phyloP scores from a whole-genome alignment of 1,140 invertebrate species.

The Zaprionus gabonicus region DNA sequence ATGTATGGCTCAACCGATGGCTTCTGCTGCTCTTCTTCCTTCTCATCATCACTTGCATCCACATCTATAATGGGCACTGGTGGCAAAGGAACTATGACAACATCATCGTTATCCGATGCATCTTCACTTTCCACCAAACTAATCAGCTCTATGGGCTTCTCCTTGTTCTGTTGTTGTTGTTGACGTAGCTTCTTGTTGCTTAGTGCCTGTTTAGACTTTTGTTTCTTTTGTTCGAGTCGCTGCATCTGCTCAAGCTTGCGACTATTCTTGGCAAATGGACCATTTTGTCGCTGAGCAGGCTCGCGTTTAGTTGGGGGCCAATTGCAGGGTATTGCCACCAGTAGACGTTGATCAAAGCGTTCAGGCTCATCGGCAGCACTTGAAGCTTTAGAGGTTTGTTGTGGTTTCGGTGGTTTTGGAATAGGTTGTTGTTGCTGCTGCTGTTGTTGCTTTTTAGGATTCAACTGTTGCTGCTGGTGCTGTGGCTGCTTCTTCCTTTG shows the following conservation, averaged over 20 bases:
- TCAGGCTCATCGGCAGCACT: constrained; percentile 55
- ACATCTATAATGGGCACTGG: constrained; percentile 68
- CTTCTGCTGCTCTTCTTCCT: background rate
- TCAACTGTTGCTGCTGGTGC: constrained; percentile 32
- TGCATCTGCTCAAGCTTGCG: constrained; percentile 68
- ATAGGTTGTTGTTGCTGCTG: constrained; percentile 7
- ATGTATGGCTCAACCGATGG: constrained; percentile 26
- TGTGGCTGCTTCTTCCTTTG: constrained; percentile 23
- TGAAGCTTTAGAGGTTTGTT: constrained; percentile 26
- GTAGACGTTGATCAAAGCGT: constrained; percentile 62
- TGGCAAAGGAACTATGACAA: constrained; percentile 65
- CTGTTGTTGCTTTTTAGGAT: constrained; percentile 4
- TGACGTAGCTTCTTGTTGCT: constrained; percentile 53
- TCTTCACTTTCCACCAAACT: constrained; percentile 51
- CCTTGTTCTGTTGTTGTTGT: constrained; percentile 1
- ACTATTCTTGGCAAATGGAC: constrained; percentile 63
- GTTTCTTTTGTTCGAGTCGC: constrained; percentile 59
- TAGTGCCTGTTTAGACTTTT: constrained; percentile 67
- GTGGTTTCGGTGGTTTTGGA: constrained; percentile 31
- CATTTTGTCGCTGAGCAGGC: constrained; percentile 22
- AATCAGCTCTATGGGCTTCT: constrained; percentile 53
- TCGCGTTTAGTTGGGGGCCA: constrained; percentile 35
- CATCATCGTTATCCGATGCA: constrained; percentile 62
- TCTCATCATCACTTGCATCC: constrained; percentile 56
- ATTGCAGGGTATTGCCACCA: constrained; percentile 63